Evolutionary conservation across 2,113 vertebrate species (phyloP), one percentile per base, ranked within the genome.

Genomic region (Rhinolophus sinicus): DNA sequence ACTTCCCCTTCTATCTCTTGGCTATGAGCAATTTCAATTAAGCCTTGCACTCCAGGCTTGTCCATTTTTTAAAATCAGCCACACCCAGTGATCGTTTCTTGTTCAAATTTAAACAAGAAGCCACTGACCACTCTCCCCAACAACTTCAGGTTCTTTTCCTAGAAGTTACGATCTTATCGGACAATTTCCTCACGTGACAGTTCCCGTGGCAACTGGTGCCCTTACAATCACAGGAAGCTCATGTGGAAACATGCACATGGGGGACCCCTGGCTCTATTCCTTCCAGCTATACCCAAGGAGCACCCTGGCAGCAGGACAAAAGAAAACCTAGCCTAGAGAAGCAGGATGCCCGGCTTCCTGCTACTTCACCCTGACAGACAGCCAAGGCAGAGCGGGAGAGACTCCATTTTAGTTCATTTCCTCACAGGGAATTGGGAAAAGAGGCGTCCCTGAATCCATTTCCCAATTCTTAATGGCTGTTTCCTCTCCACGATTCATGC

Each of bases 161-260:
- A 98, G 97, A 96, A 95, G 95, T 95, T 22, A 28, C 91, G 38
- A 70, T 90, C 38, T 97, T 98, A 98, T 98, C 98, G 72, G 78
- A 96, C 35, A 88, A 50, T 97, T 98, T 98, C 98, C 97, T 96
- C 98, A 97, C 72, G 97, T 95, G 97, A 97, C 97, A 96, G 76
- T 97, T 98, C 96, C 96, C 88, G 35, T 26, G 83, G 76, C 83
- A 93, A 96, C 76, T 3, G 5, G 69, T 52, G 38, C 40, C 84
- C 77, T 94, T 96, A 98, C 95, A 98, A 98, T 98, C 78, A 33
- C 96, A 97, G 97, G 98, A 98, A 98, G 93, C 90, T 95, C 89
- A 86, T 60, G 92, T 98, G 98, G 97, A 98, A 98, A 96, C 80
- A 3, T 22, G 93, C 84, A 56, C 90, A 77, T 0, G 2, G 86